Evolutionary conservation across 2,888 invertebrate species (phyloP), one percentile per base, ranked within the genome.

Genomic region (Ochropacha duplaris): DNA sequence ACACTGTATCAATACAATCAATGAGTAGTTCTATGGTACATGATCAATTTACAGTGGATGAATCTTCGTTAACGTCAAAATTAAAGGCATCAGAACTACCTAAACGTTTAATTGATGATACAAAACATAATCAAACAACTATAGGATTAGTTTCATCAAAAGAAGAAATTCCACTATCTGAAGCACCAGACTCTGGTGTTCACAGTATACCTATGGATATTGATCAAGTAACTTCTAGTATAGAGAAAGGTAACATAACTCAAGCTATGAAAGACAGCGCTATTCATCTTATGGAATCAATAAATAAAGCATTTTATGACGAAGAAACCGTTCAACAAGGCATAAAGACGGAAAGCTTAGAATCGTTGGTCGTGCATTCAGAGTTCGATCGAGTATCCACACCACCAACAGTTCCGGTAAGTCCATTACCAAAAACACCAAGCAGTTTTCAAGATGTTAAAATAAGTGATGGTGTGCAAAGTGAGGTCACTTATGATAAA

Each of bases 331-430:
- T 92, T 22, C 92, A 92, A 64, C 92, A 92, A 78, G 92, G 90
- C 55, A 92, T 92, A 22, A 92, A 87, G 72, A 82, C 84, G 2
- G 92, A 90, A 65, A 81, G 73, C 16, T 54, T 87, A 36, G 88
- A 88, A 59, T 74, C 84, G 14, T 61, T 85, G 11, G 64, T 72
- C 1, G 67, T 78, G 0, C 72, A 60, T 22, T 68, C 83, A 26
- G 78, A 83, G 24, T 66, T 75, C 54, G 81, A 87, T 22, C 88
- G 94, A 65, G 90, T 89, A 28, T 90, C 94, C 59, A 95, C 95
- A 28, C 95, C 95, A 60, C 95, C 95, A 49, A 95, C 95, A 24
- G 95, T 94, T 9, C 95, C 95, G 24, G 95, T 95, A 0, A 95
- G 95, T 80, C 95, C 95, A 65, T 72, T 87, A 69, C 94, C 82